phyloP scores from a whole-genome alignment of 2,113 vertebrate species.

The Petaurus breviceps region DNA sequence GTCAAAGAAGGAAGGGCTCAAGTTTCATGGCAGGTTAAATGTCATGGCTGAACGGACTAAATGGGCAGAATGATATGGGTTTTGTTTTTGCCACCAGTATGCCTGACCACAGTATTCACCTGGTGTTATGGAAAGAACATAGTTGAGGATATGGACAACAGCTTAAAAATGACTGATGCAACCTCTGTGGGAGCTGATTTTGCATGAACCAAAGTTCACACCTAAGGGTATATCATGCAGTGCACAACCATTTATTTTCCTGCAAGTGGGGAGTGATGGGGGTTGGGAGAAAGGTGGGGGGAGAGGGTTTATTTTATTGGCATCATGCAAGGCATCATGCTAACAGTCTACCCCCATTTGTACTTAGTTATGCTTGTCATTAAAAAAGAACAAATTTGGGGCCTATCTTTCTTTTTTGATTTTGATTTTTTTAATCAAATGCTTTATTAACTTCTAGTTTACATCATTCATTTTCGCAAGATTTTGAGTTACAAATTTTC shows the following conservation, averaged over 20 bases:
- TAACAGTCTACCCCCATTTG: conserved; percentile 78
- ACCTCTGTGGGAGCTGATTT: conserved; percentile 81
- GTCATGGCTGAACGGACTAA: conserved; percentile 95
- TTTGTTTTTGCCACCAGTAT: conserved; percentile 99
- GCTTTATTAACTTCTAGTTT: too few species aligned
- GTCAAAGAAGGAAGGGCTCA: conserved; percentile 97
- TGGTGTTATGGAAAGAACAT: conserved; percentile 98
- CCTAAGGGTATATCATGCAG: conserved; percentile 85
- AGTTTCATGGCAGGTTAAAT: conserved; percentile 97
- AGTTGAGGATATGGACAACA: conserved; percentile 82
- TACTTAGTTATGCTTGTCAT: conserved; percentile 74
- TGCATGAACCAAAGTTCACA: conserved; percentile 94
- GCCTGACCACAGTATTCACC: conserved; percentile 99
- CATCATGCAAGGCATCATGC: conserved; percentile 81
- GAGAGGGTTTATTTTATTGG: conserved; percentile 71
- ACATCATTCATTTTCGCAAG: too few species aligned
- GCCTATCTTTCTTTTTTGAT: conserved; percentile 72
- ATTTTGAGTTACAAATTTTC: too few species aligned
- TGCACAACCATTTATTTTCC: conserved; percentile 86
- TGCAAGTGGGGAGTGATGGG: conserved; percentile 73
- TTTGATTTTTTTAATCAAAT: too few species aligned
- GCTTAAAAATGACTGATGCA: conserved; percentile 58
- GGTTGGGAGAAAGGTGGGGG: conserved; percentile 50
- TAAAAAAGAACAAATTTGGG: conserved; percentile 66
- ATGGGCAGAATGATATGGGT: conserved; percentile 94